Evolutionary conservation across 35 echinoderm and acorn worm species (phyloP).

Genomic region (Apostichopus californicus): DNA sequence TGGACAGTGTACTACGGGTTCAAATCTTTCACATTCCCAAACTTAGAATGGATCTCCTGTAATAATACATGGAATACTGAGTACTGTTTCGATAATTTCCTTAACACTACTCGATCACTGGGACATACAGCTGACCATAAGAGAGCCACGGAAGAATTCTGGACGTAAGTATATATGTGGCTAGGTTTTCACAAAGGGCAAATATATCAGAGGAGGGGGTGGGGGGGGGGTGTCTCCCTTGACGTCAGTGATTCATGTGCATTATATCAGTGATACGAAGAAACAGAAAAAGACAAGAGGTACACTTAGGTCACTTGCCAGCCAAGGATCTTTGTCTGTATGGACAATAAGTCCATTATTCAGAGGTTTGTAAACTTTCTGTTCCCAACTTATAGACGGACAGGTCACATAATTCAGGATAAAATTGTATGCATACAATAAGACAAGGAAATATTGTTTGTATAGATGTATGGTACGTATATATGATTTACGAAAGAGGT

Average conservation of each 20-base stretch:
- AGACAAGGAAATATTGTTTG: too few relatives aligned
- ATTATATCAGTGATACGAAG: too few relatives aligned
- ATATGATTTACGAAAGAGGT: too few relatives aligned
- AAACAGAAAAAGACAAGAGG: too few relatives aligned
- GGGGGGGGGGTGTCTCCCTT: too few relatives aligned
- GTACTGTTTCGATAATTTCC: slow-evolving; percentile 42
- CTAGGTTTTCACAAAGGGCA: too few relatives aligned
- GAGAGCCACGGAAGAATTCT: slow-evolving; percentile 38
- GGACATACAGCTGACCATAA: background rate
- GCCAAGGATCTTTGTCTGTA: slow-evolving; percentile 69
- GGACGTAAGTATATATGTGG: slow-evolving; percentile 21
- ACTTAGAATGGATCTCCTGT: slow-evolving; percentile 53
- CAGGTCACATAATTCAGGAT: too few relatives aligned
- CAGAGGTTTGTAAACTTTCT: slow-evolving; percentile 59
- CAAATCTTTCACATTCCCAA: slow-evolving; percentile 32
- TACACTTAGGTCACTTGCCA: slow-evolving; percentile 72
- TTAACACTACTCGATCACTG: slow-evolving; percentile 23
- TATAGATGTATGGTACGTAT: too few relatives aligned
- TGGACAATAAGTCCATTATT: slow-evolving; percentile 86
- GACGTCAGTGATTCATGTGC: too few relatives aligned
- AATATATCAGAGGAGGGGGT: too few relatives aligned
- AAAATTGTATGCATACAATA: too few relatives aligned
- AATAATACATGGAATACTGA: slow-evolving; percentile 64
- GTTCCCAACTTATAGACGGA: background rate
- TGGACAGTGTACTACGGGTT: slow-evolving; percentile 81